Base-by-base conservation (phyloP, 2,113 vertebrate species). In the Mesocricetus auratus region DNA sequence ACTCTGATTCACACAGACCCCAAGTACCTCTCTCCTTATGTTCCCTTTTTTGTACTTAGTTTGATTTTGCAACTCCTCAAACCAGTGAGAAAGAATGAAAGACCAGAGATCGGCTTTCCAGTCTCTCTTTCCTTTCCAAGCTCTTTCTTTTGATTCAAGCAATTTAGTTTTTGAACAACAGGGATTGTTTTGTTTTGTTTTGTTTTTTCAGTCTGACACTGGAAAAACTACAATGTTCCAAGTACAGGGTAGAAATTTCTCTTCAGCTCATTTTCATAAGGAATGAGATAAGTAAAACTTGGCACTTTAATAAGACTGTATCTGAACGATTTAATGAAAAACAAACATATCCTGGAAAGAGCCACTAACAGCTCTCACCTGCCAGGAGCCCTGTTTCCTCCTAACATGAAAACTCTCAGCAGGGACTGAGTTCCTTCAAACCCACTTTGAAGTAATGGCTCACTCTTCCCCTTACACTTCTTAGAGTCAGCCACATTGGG, bases 281-380 rank as follows among this genome's bases (percentile, higher is more conserved):
- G 97, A 98, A 98, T 90, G 95, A 33, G 91, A 98, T 98, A 98
- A 98, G 98, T 98, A 98, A 98, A 98, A 98, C 98, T 98, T 98
- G 74, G 86, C 74, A 88, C 96, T 98, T 98, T 97, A 98, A 98
- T 98, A 98, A 98, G 98, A 98, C 97, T 94, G 96, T 98, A 98
- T 98, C 98, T 98, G 94, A 98, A 98, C 97, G 97, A 97, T 90
- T 98, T 98, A 98, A 98, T 98, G 98, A 98, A 98, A 98, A 98
- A 98, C 98, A 98, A 98, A 98, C 97, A 98, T 0, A 33, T 98
- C 98, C 98, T 83, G 83, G 97, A 98, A 98, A 95, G 98, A 97
- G 60, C 97, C 96, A 97, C 97, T 97, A 98, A 98, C 93, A 74
- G 78, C 92, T 97, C 97, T 86, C 2, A 91, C 95, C 95, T 93